Percentiles rank a stretch among this genome's conserved stretches.
Conservation (phyloP, 2,888 invertebrate genomes). For the Drosophila kuntzei region DNA sequence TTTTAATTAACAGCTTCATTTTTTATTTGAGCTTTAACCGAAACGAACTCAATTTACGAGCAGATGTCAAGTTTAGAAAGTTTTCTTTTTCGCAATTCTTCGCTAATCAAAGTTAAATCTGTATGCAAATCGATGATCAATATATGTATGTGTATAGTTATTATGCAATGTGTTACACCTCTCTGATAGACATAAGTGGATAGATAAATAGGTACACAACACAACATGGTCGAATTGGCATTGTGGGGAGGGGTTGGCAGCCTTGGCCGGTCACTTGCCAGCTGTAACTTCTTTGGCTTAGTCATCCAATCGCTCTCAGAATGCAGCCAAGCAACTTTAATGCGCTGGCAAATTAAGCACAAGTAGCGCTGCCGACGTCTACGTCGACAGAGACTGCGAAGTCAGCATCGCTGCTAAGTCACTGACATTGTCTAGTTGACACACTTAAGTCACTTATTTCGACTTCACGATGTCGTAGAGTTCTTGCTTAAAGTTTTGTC, state of each 20-base stretch:
- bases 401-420: slow-evolving; percentile 40
- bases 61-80: slow-evolving; percentile 61
- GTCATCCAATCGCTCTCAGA: slow-evolving; percentile 71
- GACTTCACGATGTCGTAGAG: slow-evolving; percentile 53
- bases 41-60: slow-evolving; percentile 15
- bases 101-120: slow-evolving; percentile 66
- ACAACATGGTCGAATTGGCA: slow-evolving; percentile 35
- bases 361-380: slow-evolving; percentile 52
- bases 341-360: slow-evolving; percentile 77
- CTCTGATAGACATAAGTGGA: slow-evolving; percentile 7
- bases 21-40: slow-evolving; percentile 7
- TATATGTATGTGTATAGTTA: slow-evolving; percentile 31
- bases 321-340: slow-evolving; percentile 78
- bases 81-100: slow-evolving; percentile 61
- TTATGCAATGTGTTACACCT: slow-evolving; percentile 60
- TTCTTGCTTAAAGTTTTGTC: slow-evolving; percentile 63
- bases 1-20: slow-evolving; percentile 48
- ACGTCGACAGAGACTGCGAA: slow-evolving; percentile 14
- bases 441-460: slow-evolving; percentile 78
- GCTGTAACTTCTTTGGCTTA: slow-evolving; percentile 78
- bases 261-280: slow-evolving; percentile 64
- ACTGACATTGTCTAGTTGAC: slow-evolving; percentile 80
- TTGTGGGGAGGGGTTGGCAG: slow-evolving; percentile 50
- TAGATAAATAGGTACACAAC: slow-evolving; percentile 4
- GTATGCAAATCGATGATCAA: slow-evolving; percentile 66